Evolutionary conservation across 2,797 vertebrate species (phyloP).

Genomic region (Xyrichtys novacula): DNA sequence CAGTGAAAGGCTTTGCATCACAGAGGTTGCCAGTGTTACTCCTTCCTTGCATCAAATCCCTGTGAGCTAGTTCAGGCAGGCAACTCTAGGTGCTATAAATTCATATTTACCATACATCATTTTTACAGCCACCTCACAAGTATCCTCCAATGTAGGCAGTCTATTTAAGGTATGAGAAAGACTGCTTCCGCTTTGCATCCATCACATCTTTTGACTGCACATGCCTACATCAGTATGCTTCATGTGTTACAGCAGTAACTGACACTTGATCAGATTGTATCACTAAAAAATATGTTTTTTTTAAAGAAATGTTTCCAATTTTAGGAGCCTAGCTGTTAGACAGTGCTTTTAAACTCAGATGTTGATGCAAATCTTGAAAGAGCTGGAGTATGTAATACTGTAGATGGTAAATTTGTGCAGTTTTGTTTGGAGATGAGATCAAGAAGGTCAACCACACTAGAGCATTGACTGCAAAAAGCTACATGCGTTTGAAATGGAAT

Average conservation of each 20-base stretch:
- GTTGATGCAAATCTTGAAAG: constrained; percentile 25
- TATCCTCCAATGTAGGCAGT: no score
- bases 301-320: constrained; percentile 20
- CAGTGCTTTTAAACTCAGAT: constrained; percentile 50
- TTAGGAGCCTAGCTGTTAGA: constrained; percentile 24
- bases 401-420: constrained; percentile 28
- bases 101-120: no score
- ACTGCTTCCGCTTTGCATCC: background rate
- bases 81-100: no score
- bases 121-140: no score
- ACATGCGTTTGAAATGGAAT: constrained; percentile 75
- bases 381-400: constrained; percentile 24
- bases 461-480: constrained; percentile 67
- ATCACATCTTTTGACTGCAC: background rate
- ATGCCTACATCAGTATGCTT: no score
- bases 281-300: background rate
- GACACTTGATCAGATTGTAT: constrained; percentile 12
- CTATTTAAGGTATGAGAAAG: no score
- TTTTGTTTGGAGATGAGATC: constrained; percentile 67
- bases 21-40: no score
- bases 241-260: background rate
- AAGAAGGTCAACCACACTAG: constrained; percentile 67
- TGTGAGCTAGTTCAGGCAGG: no score
- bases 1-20: no score
- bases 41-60: no score